Base-by-base conservation (phyloP, 1,140 invertebrate genomes). In the Anoplophora glabripennis region DNA sequence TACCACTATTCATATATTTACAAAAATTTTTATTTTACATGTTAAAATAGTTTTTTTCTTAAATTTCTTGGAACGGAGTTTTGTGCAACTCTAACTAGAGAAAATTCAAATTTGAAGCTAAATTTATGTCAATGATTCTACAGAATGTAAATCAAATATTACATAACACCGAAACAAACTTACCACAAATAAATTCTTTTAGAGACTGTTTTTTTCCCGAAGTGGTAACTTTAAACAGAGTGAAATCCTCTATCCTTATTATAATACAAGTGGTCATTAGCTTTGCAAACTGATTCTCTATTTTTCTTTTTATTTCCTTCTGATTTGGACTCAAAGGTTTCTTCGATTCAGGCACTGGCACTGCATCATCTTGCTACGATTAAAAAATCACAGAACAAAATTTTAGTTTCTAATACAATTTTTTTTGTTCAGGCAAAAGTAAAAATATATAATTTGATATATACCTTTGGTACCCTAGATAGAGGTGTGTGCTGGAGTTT, bases 261-360 rank as follows among this genome's bases (percentile, higher is more conserved):
- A 98, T 84, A 12, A 94, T 84, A 77, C 93, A 96, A 9, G 92
- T 89, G 4, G 93, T 95, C 88, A 96, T 93, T 35, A 98, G 74
- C 75, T 94, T 94, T 2, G 88, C 85, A 37, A 92, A 76, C 72
- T 92, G 89, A 55, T 86, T 82, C 4, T 89, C 74, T 15, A 91
- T 83, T 54, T 82, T 79, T 55, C 83, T 86, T 68, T 88, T 86
- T 0, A 89, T 83, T 51, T 69, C 63, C 41, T 63, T 67, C 21
- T 69, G 63, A 56, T 48, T 66, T 15, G 59, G 59, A 47, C 56
- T 63, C 9, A 54, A 18, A 3, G 41, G 34, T 14, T 62, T 62
- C 15, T 57, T 61, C 49, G 12, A 12, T 14, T 65, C 40, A 11
- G 28, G 14, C 18, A 1, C 17, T n/a, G 21, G 21, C 21, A 28